These are phyloP conservation scores for Cyphomyrus plagiostoma DNA, from an alignment of 2,113 vertebrate genomes.

Conservation along the genomic window DNA sequence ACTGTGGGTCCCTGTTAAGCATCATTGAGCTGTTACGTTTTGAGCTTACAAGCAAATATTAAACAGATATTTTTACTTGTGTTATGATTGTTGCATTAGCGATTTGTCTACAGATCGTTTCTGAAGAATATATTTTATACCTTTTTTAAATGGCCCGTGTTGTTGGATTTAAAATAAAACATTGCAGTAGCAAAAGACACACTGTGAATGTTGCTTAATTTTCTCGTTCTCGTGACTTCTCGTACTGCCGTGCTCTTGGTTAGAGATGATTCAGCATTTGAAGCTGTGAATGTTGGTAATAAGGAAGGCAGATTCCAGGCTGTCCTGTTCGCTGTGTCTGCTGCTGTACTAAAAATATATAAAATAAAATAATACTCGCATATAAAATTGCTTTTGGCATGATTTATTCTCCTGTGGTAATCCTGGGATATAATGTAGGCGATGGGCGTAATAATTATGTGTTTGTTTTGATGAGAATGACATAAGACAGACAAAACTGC, in stretches of 20 bases:
- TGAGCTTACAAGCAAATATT: not conserved
- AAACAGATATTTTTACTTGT: not conserved
- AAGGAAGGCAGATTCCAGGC: not conserved
- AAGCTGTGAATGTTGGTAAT: not conserved
- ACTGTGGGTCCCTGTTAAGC: not conserved
- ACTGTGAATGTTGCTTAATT: not conserved
- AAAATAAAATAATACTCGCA: not conserved
- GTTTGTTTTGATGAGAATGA: not conserved
- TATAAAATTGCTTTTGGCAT: not conserved
- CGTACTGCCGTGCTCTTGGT: not conserved
- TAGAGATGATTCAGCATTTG: not conserved
- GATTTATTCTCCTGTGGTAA: not conserved
- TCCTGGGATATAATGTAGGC: not conserved
- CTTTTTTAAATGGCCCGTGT: not conserved
- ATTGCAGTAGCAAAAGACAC: not conserved
- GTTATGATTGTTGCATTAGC: not conserved
- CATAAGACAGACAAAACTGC: not conserved
- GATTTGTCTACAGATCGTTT: not conserved
- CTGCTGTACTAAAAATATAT: not conserved
- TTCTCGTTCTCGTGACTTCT: not conserved
- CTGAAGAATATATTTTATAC: slow-evolving; percentile 11
- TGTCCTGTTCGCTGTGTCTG: not conserved
- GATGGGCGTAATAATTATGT: not conserved
- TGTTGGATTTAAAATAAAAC: not conserved
- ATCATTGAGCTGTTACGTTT: not conserved